Evolutionary conservation across 1,140 invertebrate genomes (phyloP), one percentile per base, ranked within the genome.

Genomic region (Dolichoris vasculosae): DNA sequence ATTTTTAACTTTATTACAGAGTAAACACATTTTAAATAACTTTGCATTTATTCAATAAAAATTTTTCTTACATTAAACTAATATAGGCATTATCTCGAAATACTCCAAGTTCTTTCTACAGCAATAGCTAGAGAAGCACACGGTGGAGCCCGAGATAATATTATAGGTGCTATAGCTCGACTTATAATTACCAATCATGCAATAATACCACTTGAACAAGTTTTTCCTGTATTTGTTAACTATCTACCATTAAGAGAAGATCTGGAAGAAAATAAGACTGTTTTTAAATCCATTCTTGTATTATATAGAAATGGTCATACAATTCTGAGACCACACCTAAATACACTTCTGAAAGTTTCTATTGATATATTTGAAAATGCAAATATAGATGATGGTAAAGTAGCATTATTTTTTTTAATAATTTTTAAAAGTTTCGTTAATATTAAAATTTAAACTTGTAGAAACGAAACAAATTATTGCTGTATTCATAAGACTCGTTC

Each of bases 171-270:
- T 30, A 94, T 97, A 59, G 96, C 96, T 30, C 94, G 96, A 64
- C 93, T 97, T 80, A 96, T 97, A 55, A 93, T 96, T 30, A 94
- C 94, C 0, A 96, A 97, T 92, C 90, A 94, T 35, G 89, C 89
- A 32, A 94, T 93, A 85, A 90, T 97, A 48, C 96, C 96, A 23
- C 87, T 97, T 13, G 94, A 95, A 6, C 95, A 96, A 90, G 95
- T 97, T 2, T 94, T 97, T 76, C 96, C 96, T 17, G 95, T 95
- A 32, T 95, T 97, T 73, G 91, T 97, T 0, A 93, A 95, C 86
- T 95, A 95, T 90, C 90, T 97, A 71, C 97, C 97, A 30, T 90
- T 97, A 30, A 95, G 95, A 85, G 95, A 96, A 92, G 97, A 97
- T 91, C 95, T 95, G 87, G 95, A 95, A 84, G 97, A 97, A 89